Percentiles rank a stretch among this genome's conserved stretches.
phyloP scores from a whole-genome alignment of 1,140 invertebrate genomes.

The Phortica variegata region DNA sequence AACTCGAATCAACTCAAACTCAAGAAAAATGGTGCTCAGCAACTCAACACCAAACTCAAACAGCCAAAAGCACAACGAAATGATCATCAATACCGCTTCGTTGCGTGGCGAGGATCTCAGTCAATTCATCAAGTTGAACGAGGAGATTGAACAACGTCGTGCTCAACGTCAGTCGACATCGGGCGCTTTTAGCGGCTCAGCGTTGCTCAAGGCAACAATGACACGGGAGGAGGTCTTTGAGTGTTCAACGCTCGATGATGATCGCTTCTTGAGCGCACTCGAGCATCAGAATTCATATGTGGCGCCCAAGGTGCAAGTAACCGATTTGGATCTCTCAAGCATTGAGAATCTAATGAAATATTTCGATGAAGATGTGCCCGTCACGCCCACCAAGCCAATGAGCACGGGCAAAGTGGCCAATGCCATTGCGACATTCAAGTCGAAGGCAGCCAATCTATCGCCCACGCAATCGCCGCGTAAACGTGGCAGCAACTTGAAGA shows the following conservation, averaged over 20 bases:
- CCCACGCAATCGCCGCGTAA: conserved; percentile 17
- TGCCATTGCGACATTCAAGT: conserved; percentile 35
- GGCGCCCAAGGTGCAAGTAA: conserved; percentile 17
- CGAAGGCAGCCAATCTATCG: conserved; percentile 10
- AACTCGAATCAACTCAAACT: conserved; percentile 2
- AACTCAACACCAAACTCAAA: conserved; percentile 33
- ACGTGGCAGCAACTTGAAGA: conserved; percentile 21
- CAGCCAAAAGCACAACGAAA: conserved; percentile 25
- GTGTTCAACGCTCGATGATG: conserved; percentile 39
- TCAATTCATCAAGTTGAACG: conserved; percentile 34
- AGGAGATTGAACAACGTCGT: conserved; percentile 35
- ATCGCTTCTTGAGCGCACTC: conserved; percentile 36
- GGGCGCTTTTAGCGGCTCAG: conserved; percentile 13
- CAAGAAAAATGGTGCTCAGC: conserved; percentile 36
- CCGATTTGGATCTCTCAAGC: conserved; percentile 38
- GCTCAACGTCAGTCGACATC: conserved; percentile 11
- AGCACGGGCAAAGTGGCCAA: conserved; percentile 35
- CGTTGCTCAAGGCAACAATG: conserved; percentile 34
- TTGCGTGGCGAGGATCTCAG: conserved; percentile 37
- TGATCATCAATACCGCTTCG: conserved; percentile 34
- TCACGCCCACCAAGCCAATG: conserved; percentile 30
- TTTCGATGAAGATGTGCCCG: conserved; percentile 46
- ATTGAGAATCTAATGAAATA: conserved; percentile 51
- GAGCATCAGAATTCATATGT: conserved; percentile 42
- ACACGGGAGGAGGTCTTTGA: conserved; percentile 48